Base-by-base conservation (phyloP, 2,113 vertebrate genomes). In the Brienomyrus brachyistius region DNA sequence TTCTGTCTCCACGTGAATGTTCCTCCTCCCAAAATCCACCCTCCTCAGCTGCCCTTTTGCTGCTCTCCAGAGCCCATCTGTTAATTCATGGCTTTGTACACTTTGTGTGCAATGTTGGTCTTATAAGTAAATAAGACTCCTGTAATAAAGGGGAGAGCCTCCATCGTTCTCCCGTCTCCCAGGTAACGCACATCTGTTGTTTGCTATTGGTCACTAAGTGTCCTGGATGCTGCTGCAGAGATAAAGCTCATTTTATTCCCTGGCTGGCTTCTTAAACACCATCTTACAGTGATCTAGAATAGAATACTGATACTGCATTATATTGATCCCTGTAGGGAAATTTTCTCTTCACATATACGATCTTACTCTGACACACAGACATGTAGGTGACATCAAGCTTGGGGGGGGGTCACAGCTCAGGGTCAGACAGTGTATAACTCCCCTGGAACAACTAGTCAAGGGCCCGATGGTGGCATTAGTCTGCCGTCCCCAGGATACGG, bases 131-230 rank as follows among this genome's bases (percentile, higher is more conserved):
- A 86, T 50, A 86, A 15, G 48, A 21, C 48, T 86, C 48, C 45
- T 86, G 47, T n/a, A 86, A 86, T 86, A 31, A 51, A 86, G 45
- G 83, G n/a, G n/a, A 86, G 21, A 51, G 82, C 45, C 47, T 48
- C 45, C 17, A 7, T 11, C 45, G 23, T 15, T 15, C 23, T 23
- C 21, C 23, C n/a, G n/a, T 86, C 47, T 86, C 83, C 83, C 83
- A 86, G 83, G 83, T 51, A 86, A 86, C 48, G 11, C 83, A 86
- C 48, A 86, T 50, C 83, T 86, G 83, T 86, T 48, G 45, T 86
- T 86, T 51, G 48, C 43, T 23, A 86, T 45, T 50, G 45, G 83
- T n/a, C 19, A 47, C 83, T 85, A 85, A 85, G 19, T 23, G 48
- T 51, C 45, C 70, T 85, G 83, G 23, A 51, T n/a, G 83, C 45